Evolutionary conservation across 2,113 vertebrate species (phyloP).

Genomic region (Mesocricetus auratus): DNA sequence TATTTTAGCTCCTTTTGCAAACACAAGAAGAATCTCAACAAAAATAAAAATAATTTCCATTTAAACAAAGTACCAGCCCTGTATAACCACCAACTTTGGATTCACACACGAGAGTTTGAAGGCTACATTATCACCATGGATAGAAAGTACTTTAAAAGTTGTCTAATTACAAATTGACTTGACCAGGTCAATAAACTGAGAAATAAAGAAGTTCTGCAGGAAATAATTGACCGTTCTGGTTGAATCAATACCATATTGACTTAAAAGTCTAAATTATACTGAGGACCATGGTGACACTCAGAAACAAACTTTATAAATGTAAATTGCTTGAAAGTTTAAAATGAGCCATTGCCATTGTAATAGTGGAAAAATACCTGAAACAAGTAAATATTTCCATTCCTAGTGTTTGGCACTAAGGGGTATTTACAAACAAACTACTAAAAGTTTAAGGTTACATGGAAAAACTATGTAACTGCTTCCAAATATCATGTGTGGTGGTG

Average conservation of each 20-base stretch:
- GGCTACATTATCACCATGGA: not conserved
- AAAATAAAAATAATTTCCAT: slow-evolving; percentile 39
- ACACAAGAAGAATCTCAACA: slow-evolving; percentile 16
- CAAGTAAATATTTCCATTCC: slow-evolving; percentile 60
- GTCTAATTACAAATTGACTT: slow-evolving; percentile 80
- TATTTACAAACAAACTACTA: not conserved
- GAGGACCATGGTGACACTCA: slow-evolving; percentile 40
- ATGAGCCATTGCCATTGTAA: not conserved
- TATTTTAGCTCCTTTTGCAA: slow-evolving; percentile 27
- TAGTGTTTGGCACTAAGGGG: not conserved
- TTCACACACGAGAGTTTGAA: slow-evolving; percentile 20
- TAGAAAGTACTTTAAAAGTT: slow-evolving; percentile 72
- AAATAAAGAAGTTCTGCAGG: slow-evolving; percentile 66
- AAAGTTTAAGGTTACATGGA: slow-evolving; percentile 9
- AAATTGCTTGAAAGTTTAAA: slow-evolving; percentile 61
- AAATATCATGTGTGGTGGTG: not conserved
- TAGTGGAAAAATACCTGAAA: slow-evolving; percentile 43
- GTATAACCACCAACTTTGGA: slow-evolving; percentile 32
- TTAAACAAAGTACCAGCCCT: not conserved
- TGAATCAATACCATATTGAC: slow-evolving; percentile 75
- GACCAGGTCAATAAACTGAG: slow-evolving; percentile 73
- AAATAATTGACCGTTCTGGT: slow-evolving; percentile 73
- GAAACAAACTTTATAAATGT: slow-evolving; percentile 59
- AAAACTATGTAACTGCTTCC: not conserved
- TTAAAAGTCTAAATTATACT: slow-evolving; percentile 76